Percentiles rank a stretch among this genome's conserved stretches.
phyloP scores from a whole-genome alignment of 2,888 invertebrate genomes.

The Oscheius sp. region DNA sequence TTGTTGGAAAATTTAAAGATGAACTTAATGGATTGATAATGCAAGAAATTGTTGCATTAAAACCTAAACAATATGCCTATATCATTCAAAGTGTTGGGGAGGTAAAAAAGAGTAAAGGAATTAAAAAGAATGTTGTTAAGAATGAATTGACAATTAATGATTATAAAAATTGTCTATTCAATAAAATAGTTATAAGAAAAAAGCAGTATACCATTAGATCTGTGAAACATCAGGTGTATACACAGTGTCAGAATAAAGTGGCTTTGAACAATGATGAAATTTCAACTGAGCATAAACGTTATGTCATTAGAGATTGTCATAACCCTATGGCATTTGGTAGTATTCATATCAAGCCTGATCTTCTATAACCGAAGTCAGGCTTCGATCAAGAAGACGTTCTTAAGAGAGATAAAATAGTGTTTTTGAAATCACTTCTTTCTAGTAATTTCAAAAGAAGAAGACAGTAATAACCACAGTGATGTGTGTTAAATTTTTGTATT shows the following conservation, averaged over 20 bases:
- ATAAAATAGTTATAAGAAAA: constrained; percentile 31
- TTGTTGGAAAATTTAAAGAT: constrained; percentile 67
- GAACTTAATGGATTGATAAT: constrained; percentile 60
- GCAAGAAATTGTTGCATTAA: constrained; percentile 59
- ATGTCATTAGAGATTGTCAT: no score
- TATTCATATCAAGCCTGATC: no score
- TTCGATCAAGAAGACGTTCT: no score
- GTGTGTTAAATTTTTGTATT: no score
- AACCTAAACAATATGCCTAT: constrained; percentile 51
- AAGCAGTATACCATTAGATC: constrained; percentile 31
- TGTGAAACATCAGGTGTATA: constrained; percentile 33
- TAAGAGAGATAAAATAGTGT: no score
- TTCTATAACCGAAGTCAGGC: no score
- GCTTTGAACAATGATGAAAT: no score
- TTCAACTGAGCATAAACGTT: no score
- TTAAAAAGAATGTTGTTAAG: constrained; percentile 39
- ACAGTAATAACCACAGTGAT: no score
- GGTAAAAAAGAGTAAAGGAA: constrained; percentile 35
- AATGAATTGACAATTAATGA: constrained; percentile 35
- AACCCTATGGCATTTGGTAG: no score
- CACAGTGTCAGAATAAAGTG: constrained; percentile 35
- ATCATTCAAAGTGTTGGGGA: constrained; percentile 32
- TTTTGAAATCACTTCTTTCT: no score
- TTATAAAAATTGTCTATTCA: constrained; percentile 32
- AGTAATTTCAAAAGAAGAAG: no score